phyloP scores from a whole-genome alignment of 2,888 invertebrate species.

The Hypena proboscidalis region DNA sequence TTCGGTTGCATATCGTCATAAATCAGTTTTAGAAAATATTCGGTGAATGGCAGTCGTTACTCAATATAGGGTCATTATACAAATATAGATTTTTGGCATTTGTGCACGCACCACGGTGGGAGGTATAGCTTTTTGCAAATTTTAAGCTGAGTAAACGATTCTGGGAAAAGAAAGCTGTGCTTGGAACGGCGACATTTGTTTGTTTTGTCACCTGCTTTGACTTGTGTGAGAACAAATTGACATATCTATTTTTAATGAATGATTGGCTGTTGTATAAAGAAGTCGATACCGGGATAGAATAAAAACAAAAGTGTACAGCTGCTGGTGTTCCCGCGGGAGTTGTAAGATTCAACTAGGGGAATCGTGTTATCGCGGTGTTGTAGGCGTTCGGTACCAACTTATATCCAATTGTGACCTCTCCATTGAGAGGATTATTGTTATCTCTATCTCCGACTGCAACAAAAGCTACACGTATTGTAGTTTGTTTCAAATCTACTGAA shows the following conservation, averaged over 20 bases:
- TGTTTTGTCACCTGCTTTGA: conserved; percentile 63
- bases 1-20: conserved; percentile 80
- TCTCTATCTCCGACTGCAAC: not conserved
- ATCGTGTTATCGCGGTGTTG: not conserved
- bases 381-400: not conserved
- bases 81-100: conserved; percentile 83
- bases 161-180: conserved; percentile 76
- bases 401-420: conserved; percentile 4
- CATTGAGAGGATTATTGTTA: not conserved
- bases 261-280: conserved; percentile 2
- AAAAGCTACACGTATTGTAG: too few relatives aligned
- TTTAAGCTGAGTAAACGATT: conserved; percentile 57
- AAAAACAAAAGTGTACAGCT: conserved; percentile 5
- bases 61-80: conserved; percentile 83
- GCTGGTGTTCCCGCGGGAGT: not conserved
- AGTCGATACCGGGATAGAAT: not conserved
- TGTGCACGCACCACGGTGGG: conserved; percentile 81
- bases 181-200: conserved; percentile 58
- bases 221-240: conserved; percentile 28
- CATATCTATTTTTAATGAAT: conserved; percentile 28
- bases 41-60: conserved; percentile 70
- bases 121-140: conserved; percentile 71
- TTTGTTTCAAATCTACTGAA: too few relatives aligned
- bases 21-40: conserved; percentile 77
- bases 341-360: conserved; percentile 1